Evolutionary conservation across 2,113 vertebrate genomes (phyloP), one percentile per base, ranked within the genome.

Genomic region (Sorex araneus): DNA sequence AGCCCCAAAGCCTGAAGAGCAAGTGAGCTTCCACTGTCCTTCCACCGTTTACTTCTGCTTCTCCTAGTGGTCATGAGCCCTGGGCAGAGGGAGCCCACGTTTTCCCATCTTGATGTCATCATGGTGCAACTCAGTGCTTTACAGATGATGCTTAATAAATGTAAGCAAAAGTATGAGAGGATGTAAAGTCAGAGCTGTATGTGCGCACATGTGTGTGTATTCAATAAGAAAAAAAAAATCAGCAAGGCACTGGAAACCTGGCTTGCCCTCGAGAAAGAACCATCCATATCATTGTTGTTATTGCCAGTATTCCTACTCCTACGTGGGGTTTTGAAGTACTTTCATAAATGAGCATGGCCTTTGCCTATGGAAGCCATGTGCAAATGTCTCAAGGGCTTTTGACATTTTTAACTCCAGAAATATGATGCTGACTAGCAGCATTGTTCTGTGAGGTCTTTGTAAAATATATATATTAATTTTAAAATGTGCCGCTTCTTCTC

Each of bases 361-460:
- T 64, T 19, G 36, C 74, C 36, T 60, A 18, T 67, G 92, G 87
- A 92, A 76, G 87, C 70, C 47, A 30, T 4, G 34, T 47, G 50
- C 9, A 30, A 67, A 45, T 18, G 25, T 84, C 86, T 95, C 47
- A n/a, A 91, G 84, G 85, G 90, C 67, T 84, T 94, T 91, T 50
- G 84, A 77, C 92, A 84, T 80, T 79, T 74, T 80, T 50, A 83
- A 89, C 85, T 90, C 80, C 74, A 95, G 94, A 54, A 76, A 80
- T 8, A 40, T 19, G 87, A 47, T 45, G 84, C 88, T 93, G 95
- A 95, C n/a, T 16, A 84, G 27, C 32, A 70, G 23, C 19, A 64
- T 82, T 21, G 32, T 85, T 87, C 92, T 0, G 40, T 63, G 70
- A 28, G 0, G 84, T 80, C 57, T 96, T 95, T 95, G 19, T 69